These are phyloP conservation scores for Bombycilla garrulus DNA, from an alignment of 2,113 vertebrate genomes.

Conservation along the genomic window DNA sequence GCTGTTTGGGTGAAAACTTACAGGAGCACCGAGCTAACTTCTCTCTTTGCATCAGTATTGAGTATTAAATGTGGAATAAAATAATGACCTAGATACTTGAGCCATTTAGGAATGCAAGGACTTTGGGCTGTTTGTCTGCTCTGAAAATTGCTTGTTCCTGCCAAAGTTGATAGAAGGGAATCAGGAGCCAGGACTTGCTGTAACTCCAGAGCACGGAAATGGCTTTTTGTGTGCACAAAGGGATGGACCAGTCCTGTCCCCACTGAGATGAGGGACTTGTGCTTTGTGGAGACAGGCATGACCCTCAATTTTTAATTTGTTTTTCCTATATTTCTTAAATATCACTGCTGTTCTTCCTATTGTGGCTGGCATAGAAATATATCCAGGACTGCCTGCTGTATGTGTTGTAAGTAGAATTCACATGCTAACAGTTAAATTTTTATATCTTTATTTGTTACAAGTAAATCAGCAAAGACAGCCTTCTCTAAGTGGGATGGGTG, in stretches of 20 bases:
- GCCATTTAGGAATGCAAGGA: background rate
- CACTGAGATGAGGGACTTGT: background rate
- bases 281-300: background rate
- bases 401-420: background rate
- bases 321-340: background rate
- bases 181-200: background rate
- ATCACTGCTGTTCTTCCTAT: background rate
- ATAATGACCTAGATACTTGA: background rate
- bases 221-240: background rate
- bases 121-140: background rate
- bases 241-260: background rate
- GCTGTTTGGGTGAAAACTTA: background rate
- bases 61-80: background rate
- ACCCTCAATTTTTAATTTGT: background rate
- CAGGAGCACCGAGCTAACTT: background rate
- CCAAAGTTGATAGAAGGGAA: background rate
- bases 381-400: background rate
- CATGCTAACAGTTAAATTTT: background rate
- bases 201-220: background rate
- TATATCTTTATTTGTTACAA: background rate
- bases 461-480: background rate
- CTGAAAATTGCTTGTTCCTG: background rate
- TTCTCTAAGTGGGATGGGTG: constrained; percentile 54
- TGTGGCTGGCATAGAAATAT: background rate
- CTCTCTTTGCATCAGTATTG: background rate